These are phyloP conservation scores for Leontocebus nigricollis DNA, from an alignment of 2,797 vertebrate genomes.

Conservation along the genomic window DNA sequence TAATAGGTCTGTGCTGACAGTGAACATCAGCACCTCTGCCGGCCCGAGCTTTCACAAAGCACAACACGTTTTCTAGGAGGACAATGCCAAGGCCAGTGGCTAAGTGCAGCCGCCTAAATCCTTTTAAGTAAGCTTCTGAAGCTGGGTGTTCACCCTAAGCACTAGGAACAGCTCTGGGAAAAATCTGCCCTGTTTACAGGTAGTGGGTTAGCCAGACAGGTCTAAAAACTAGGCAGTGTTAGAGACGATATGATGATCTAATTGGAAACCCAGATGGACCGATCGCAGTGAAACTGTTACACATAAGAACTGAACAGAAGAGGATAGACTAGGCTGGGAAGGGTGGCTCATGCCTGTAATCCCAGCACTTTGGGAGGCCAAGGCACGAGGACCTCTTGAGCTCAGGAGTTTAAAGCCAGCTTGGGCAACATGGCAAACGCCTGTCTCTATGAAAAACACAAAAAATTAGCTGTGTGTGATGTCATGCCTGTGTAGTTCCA, in stretches of 20 bases:
- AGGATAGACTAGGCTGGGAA: background rate
- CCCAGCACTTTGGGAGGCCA: too few relatives aligned
- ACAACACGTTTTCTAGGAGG: accelerated
- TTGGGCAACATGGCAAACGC: too few relatives aligned
- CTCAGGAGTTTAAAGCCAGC: too few relatives aligned
- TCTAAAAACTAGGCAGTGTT: accelerated
- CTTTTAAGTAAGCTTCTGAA: background rate
- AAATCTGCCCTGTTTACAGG: background rate
- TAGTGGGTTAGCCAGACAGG: accelerated
- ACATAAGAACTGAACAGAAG: background rate
- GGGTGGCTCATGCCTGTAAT: background rate
- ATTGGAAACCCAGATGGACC: background rate
- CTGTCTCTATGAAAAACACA: too few relatives aligned
- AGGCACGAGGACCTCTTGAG: too few relatives aligned
- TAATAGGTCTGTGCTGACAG: background rate
- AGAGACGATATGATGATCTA: accelerated
- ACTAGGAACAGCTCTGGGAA: too few relatives aligned
- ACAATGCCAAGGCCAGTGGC: background rate
- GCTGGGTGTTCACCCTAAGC: accelerated
- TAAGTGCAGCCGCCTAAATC: background rate
- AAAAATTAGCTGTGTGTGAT: too few relatives aligned
- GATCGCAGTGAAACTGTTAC: background rate
- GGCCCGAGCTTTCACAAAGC: accelerated
- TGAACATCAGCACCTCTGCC: background rate
- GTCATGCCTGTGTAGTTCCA: too few relatives aligned